Evolutionary conservation across 2,888 invertebrate species (phyloP).

Genomic region (Halictus ligatus): DNA sequence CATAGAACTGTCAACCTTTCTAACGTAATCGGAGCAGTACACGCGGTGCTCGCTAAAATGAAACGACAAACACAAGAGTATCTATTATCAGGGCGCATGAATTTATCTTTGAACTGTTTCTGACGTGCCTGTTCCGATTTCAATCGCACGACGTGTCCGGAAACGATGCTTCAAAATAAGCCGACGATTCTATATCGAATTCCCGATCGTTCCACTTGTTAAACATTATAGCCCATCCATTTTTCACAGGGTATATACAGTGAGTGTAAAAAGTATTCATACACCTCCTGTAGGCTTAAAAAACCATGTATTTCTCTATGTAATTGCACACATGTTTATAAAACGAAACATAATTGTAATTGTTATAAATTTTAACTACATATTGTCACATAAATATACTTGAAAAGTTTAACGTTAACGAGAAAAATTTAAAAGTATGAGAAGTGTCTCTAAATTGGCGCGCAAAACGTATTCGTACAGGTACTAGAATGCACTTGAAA

Average conservation of each 20-base stretch:
- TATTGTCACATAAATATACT: no score
- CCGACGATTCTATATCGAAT: not conserved
- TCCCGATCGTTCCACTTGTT: not conserved
- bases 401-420: no score
- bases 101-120: not conserved
- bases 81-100: not conserved
- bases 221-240: not conserved
- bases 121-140: not conserved
- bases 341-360: no score
- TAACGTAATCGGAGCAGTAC: not conserved
- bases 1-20: not conserved
- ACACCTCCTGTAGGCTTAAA: no score
- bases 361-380: no score
- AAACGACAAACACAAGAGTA: not conserved
- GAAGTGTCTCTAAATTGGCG: no score
- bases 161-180: not conserved
- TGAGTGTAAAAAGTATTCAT: no score
- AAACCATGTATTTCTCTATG: no score
- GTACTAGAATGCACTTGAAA: no score
- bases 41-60: not conserved
- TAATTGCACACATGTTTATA: no score
- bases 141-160: not conserved
- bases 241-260: not conserved
- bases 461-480: no score
- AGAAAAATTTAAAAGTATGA: no score